Conservation (phyloP, 2,797 vertebrate genomes). For the Liparis tanakae region DNA sequence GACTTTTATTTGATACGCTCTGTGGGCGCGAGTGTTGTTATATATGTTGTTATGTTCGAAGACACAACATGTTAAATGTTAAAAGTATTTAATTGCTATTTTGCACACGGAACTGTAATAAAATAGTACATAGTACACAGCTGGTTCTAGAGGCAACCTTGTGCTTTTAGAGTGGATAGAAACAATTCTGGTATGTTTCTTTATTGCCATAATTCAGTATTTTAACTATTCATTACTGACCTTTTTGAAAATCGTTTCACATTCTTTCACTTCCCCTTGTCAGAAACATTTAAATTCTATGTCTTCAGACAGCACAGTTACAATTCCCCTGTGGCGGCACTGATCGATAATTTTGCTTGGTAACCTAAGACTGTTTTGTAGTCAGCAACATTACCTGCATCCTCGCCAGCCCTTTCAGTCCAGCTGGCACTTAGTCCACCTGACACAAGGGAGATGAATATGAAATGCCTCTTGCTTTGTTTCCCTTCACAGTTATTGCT, state of each 20-base stretch:
- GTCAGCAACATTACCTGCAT: constrained; percentile 74
- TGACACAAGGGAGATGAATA: constrained; percentile 77
- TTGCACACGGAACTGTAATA: not conserved
- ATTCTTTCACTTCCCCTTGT: constrained; percentile 62
- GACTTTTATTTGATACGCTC: constrained; percentile 19
- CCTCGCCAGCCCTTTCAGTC: constrained; percentile 62
- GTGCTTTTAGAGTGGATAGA: constrained; percentile 8
- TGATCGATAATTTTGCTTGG: constrained; percentile 71
- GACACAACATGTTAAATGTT: not conserved
- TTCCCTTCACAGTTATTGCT: constrained; percentile 70
- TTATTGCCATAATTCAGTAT: constrained; percentile 21
- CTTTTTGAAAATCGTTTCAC: constrained; percentile 37
- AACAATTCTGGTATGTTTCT: not conserved
- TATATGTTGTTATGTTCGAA: not conserved
- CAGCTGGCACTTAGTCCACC: constrained; percentile 72
- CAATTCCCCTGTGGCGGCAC: constrained; percentile 44
- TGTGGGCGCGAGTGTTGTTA: not conserved
- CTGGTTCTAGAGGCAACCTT: not conserved
- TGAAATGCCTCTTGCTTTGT: constrained; percentile 78
- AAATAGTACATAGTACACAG: not conserved
- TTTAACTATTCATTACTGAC: constrained; percentile 40
- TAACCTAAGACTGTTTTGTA: constrained; percentile 73
- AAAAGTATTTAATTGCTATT: not conserved
- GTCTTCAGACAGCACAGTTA: constrained; percentile 60
- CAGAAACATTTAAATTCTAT: constrained; percentile 66